These are phyloP conservation scores for Drosophila testacea DNA, from an alignment of 2,888 invertebrate species.

Conservation along the genomic window DNA sequence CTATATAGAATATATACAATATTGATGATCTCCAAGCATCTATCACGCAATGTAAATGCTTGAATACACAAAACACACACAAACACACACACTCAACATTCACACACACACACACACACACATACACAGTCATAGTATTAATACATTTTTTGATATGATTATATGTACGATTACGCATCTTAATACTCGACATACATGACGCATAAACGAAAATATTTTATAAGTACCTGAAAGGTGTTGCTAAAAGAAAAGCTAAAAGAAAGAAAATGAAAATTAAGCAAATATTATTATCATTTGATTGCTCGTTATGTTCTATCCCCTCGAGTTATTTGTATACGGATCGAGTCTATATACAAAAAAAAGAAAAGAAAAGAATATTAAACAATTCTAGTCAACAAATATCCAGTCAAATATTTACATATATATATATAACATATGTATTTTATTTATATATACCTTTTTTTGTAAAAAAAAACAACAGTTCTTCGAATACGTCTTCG, in stretches of 20 bases:
- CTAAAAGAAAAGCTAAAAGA: conserved; percentile 29
- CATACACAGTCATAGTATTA: conserved; percentile 29
- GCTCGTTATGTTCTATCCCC: conserved; percentile 27
- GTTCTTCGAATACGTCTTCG: conserved; percentile 44
- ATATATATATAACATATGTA: too few relatives aligned
- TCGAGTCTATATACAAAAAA: conserved; percentile 32
- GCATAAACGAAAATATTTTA: conserved; percentile 57
- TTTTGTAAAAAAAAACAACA: conserved; percentile 38
- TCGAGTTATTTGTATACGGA: conserved; percentile 28
- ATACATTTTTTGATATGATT: conserved; percentile 36
- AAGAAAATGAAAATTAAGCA: conserved; percentile 13
- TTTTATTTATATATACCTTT: conserved; percentile 4
- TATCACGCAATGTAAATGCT: conserved; percentile 48
- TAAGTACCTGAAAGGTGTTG: conserved; percentile 69
- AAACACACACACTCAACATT: background rate
- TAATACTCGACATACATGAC: conserved; percentile 29
- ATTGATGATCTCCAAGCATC: conserved; percentile 23
- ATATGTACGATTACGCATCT: conserved; percentile 22
- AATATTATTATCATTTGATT: conserved; percentile 40
- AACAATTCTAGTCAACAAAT: conserved; percentile 46
- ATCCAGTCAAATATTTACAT: conserved; percentile 18
- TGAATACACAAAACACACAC: conserved; percentile 19
- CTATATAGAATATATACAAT: conserved; percentile 11
- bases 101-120: too few relatives aligned
- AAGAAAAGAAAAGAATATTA: conserved; percentile 6